These are phyloP conservation scores for Parthenolecanium corni DNA, from an alignment of 2,888 invertebrate species.

Conservation along the genomic window DNA sequence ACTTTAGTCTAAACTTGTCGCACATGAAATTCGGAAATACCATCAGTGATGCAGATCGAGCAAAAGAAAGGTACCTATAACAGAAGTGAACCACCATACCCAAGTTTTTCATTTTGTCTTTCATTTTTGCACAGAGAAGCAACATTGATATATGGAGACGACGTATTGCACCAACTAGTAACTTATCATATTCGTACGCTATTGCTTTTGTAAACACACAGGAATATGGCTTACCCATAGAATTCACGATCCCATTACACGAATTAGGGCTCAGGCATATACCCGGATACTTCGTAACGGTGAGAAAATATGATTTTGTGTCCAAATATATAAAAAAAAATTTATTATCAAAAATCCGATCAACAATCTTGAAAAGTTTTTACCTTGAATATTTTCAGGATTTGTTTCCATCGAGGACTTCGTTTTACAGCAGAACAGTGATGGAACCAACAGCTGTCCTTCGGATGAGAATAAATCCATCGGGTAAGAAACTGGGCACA, in stretches of 20 bases:
- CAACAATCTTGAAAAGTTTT: neutral
- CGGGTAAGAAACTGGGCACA: conserved; percentile 8
- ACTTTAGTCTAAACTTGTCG: too few relatives aligned
- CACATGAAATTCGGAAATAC: too few relatives aligned
- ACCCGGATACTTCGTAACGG: conserved; percentile 38
- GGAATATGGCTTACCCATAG: conserved; percentile 40
- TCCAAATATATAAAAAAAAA: neutral
- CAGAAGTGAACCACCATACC: too few relatives aligned
- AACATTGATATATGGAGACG: conserved; percentile 33
- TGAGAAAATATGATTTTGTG: too few relatives aligned
- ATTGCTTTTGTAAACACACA: conserved; percentile 42
- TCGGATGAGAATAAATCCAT: conserved; percentile 28
- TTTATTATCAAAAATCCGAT: too few relatives aligned
- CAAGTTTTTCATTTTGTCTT: too few relatives aligned
- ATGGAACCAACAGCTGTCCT: neutral
- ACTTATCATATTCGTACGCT: conserved; percentile 41
- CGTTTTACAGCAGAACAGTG: neutral
- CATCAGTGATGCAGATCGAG: too few relatives aligned
- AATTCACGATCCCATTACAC: conserved; percentile 36
- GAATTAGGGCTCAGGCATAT: conserved; percentile 38
- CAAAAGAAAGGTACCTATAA: too few relatives aligned
- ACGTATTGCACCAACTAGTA: conserved; percentile 32
- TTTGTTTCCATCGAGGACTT: conserved; percentile 11
- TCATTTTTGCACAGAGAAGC: conserved; percentile 25
- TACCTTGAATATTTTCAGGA: conserved; percentile 15